These are phyloP conservation scores for Amphimallon solstitiale DNA, from an alignment of 2,888 invertebrate species.

Conservation along the genomic window DNA sequence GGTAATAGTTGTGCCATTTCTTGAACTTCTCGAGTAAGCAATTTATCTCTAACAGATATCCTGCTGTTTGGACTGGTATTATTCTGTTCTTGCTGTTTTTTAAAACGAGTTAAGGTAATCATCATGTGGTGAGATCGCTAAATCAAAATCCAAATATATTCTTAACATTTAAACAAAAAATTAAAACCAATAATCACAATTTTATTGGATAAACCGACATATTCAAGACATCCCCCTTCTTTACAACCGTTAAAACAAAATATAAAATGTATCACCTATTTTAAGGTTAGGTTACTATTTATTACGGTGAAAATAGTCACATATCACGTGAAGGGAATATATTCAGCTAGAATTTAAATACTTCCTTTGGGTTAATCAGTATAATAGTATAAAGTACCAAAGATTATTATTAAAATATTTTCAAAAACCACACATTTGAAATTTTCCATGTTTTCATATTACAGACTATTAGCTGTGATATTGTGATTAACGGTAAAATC, in stretches of 20 bases:
- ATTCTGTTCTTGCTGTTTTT: slow-evolving; percentile 72
- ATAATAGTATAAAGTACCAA: too few species aligned
- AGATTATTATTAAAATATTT: too few species aligned
- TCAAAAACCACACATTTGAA: too few species aligned
- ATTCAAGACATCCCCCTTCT: not conserved
- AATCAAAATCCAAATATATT: slow-evolving; percentile 5
- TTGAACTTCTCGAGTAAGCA: slow-evolving; percentile 82
- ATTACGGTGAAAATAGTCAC: slow-evolving; percentile 14
- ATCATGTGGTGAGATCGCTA: slow-evolving; percentile 57
- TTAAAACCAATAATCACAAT: slow-evolving; percentile 8
- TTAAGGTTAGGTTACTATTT: slow-evolving; percentile 26
- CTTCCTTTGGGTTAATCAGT: not conserved
- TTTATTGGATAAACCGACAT: not conserved
- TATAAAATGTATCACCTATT: not conserved
- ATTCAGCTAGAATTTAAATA: not conserved
- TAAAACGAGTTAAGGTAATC: slow-evolving; percentile 79
- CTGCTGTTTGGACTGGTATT: slow-evolving; percentile 63
- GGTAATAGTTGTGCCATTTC: slow-evolving; percentile 91
- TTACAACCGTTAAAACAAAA: not conserved
- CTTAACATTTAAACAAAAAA: slow-evolving; percentile 13
- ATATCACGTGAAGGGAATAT: not conserved
- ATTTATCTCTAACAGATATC: slow-evolving; percentile 81
- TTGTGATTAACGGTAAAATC: too few species aligned
- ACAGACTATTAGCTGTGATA: too few species aligned
- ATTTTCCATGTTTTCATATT: too few species aligned